Base-by-base conservation (phyloP, 1,140 invertebrate species). In the Lasioglossum albipes region DNA sequence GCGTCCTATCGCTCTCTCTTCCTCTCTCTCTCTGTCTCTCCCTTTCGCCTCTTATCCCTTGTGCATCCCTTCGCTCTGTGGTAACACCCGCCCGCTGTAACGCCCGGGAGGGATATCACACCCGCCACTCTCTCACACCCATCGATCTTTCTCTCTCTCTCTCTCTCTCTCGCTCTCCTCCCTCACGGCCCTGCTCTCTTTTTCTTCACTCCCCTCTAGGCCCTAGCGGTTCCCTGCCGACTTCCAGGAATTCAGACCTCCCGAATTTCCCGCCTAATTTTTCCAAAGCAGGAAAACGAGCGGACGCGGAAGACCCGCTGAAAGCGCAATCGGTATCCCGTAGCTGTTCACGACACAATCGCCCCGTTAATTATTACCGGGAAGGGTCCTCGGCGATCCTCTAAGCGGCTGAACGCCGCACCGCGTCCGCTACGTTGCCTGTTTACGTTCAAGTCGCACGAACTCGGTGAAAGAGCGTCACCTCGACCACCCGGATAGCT, bases 71-170 rank as follows among this genome's bases (percentile, higher is more conserved):
- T 84, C 73, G 36, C 64, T 82, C 85, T 66, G 73, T 68, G 75
- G 75, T 84, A 84, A 78, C 82, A 76, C 81, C 75, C 84, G 62
- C 73, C 20, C 64, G 75, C 73, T 70, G 80, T 81, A 87, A 84
- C 83, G 85, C 78, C 79, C 68, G 62, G 69, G 52, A 87, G 84
- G 79, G 78, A 86, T 83, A 80, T 87, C 84, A 81, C 83, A 85
- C 79, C 83, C 65, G 70, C 73, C 84, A 61, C 74, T 73, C 67
- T 69, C 66, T 68, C 57, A 64, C 70, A 74, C 62, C 49, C 61
- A 52, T 61, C 62, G 36, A 54, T 81, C 65, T 41, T 10, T 75
- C 75, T 57, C 54, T 69, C 36, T 64, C 42, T 86, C 79, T 83
- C 18, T 54, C 18, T 54, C 52, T 0, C 10, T 71, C 64, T 45